A percentile compares a stretch with the other conserved stretches of the same genome.
Conservation (phyloP, 2,113 vertebrate species). For the Scopus umbretta region DNA sequence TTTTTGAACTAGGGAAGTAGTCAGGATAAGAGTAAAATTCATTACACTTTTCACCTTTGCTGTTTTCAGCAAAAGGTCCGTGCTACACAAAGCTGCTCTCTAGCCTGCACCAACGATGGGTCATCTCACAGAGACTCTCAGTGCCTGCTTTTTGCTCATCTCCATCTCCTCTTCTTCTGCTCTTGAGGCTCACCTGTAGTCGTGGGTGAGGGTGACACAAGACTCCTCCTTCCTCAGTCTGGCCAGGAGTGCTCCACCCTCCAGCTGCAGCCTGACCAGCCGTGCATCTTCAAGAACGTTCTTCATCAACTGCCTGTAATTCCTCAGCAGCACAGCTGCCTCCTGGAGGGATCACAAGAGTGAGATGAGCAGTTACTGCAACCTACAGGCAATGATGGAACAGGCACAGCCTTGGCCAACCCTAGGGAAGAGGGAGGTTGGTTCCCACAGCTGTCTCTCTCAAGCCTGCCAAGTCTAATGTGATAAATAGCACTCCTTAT, state of each 20-base stretch:
- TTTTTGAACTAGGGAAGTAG: neutral
- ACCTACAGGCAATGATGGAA: neutral
- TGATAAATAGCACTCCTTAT: neutral
- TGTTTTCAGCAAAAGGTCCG: neutral
- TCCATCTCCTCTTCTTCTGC: neutral
- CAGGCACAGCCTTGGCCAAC: neutral
- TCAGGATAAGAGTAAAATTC: neutral
- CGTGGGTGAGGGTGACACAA: constrained; percentile 69
- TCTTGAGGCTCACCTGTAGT: constrained; percentile 53
- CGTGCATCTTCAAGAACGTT: constrained; percentile 78
- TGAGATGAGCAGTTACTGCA: neutral
- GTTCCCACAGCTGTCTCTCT: neutral
- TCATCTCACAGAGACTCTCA: neutral
- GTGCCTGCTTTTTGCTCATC: neutral
- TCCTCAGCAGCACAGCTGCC: constrained; percentile 70
- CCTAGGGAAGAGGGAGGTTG: neutral
- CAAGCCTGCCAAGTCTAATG: neutral
- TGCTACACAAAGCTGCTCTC: neutral
- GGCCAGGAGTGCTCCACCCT: constrained; percentile 82
- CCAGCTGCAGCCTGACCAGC: constrained; percentile 83
- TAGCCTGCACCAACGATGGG: fast-evolving
- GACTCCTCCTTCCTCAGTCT: constrained; percentile 81
- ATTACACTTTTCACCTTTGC: neutral
- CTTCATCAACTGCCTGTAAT: constrained; percentile 78
- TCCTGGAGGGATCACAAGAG: constrained; percentile 71